A percentile compares a stretch with the other conserved stretches of the same genome.
Evolutionary conservation across 2,888 invertebrate genomes (phyloP).

Genomic region (Drosophila subquinaria): DNA sequence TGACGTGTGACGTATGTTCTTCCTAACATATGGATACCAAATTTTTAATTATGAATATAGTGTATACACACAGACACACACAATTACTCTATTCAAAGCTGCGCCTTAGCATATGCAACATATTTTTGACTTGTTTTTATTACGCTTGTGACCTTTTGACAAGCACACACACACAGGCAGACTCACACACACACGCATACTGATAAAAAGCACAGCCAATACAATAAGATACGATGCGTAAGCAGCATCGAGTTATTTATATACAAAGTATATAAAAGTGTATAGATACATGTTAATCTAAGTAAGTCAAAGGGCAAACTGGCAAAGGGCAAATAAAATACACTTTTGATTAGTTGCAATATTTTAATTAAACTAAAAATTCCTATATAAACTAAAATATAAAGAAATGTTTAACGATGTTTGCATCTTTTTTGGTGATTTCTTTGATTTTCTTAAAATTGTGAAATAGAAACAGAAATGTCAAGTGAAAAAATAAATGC

Average conservation of each 20-base stretch:
- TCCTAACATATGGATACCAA: constrained; percentile 63
- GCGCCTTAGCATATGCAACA: constrained; percentile 66
- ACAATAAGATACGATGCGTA: constrained; percentile 27
- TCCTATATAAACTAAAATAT: neutral
- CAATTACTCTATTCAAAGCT: constrained; percentile 2
- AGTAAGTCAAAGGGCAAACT: constrained; percentile 21
- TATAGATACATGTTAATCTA: neutral
- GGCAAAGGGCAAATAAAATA: constrained; percentile 9
- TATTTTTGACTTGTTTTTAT: constrained; percentile 41
- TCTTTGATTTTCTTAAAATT: constrained; percentile 2
- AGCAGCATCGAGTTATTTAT: constrained; percentile 39
- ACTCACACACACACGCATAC: constrained; percentile 11
- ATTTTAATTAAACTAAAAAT: neutral
- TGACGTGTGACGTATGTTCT: constrained; percentile 30
- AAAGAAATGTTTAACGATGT: neutral
- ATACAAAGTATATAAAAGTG: neutral
- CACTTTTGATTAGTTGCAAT: neutral
- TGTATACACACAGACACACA: constrained; percentile 19
- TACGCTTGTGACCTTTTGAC: constrained; percentile 65
- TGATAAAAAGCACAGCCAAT: constrained; percentile 8
- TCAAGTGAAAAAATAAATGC: constrained; percentile 10
- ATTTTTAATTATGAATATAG: constrained; percentile 37
- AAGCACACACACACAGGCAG: constrained; percentile 17
- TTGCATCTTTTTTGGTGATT: neutral
- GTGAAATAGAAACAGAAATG: constrained; percentile 15